A percentile compares a stretch with the other conserved stretches of the same genome.
These are phyloP conservation scores for Lanius ludovicianus DNA, from an alignment of 2,113 vertebrate species.

Conservation along the genomic window DNA sequence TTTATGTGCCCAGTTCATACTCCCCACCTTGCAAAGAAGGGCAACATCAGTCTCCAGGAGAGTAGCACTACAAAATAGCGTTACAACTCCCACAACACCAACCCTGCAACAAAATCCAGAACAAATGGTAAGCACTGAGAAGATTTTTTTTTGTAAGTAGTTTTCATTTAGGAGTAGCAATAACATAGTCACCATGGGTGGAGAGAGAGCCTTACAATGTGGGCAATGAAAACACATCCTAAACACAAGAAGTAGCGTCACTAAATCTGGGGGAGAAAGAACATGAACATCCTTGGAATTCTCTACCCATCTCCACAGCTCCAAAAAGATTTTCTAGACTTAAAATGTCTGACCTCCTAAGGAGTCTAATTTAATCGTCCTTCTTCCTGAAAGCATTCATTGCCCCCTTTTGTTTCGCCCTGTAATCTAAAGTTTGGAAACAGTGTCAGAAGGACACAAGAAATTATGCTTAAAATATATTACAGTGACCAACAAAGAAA, in stretches of 20 bases:
- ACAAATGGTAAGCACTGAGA: background rate
- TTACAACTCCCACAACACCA: background rate
- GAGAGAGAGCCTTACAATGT: fast-evolving
- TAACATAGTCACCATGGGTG: background rate
- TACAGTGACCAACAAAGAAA: background rate
- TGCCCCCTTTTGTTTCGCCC: background rate
- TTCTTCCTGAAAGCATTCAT: background rate
- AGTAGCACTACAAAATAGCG: fast-evolving
- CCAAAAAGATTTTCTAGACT: background rate
- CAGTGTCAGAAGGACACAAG: background rate
- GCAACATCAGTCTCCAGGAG: background rate
- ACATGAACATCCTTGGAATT: background rate
- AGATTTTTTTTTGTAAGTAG: background rate
- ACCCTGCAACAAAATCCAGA: background rate
- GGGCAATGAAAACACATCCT: background rate
- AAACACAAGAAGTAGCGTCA: background rate
- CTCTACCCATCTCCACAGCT: background rate
- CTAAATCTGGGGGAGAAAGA: background rate
- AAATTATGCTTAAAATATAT: background rate
- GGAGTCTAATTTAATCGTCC: background rate
- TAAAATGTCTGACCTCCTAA: background rate
- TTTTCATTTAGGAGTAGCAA: background rate
- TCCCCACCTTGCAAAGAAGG: background rate
- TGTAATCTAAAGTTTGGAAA: background rate
- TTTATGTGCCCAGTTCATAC: background rate